Conservation (phyloP, 2,113 vertebrate genomes). For the Lampris megalopsis region DNA sequence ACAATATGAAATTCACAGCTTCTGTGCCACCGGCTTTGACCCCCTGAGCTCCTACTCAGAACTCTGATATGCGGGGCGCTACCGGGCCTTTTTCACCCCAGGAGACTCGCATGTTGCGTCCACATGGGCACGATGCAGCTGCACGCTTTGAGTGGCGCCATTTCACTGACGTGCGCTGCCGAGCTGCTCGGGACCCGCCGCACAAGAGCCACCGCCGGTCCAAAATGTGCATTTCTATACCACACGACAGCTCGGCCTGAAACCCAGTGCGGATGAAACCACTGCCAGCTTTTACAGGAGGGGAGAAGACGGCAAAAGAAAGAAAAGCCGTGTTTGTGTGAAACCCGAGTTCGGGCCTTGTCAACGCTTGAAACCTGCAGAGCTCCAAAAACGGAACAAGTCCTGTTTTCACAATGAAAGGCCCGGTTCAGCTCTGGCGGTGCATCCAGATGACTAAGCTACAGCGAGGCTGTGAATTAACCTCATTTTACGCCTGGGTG, state of each 20-base stretch:
- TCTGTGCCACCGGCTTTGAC: slow-evolving; percentile 3
- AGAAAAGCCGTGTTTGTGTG: neutral
- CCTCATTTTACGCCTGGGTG: neutral
- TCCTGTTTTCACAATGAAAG: neutral
- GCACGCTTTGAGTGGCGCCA: neutral
- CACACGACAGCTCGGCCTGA: neutral
- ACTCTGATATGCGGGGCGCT: neutral
- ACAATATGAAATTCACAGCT: slow-evolving; percentile 31
- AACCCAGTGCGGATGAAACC: neutral
- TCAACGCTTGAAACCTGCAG: neutral
- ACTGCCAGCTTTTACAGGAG: neutral
- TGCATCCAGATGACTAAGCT: neutral
- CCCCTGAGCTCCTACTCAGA: slow-evolving; percentile 18
- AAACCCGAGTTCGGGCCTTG: too few species aligned
- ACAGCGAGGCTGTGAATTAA: too few species aligned
- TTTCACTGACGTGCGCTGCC: neutral
- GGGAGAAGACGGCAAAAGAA: neutral
- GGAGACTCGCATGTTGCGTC: slow-evolving; percentile 37
- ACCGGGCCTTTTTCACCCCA: neutral
- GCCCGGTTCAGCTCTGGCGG: neutral
- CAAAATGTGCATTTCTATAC: slow-evolving; percentile 18
- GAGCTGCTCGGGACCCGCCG: neutral
- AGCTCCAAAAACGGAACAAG: neutral
- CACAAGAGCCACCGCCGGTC: too few species aligned
- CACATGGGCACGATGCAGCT: neutral